Percentiles rank a stretch among this genome's conserved stretches.
phyloP scores from a whole-genome alignment of 2,888 invertebrate genomes.

The Spisula subtruncata region DNA sequence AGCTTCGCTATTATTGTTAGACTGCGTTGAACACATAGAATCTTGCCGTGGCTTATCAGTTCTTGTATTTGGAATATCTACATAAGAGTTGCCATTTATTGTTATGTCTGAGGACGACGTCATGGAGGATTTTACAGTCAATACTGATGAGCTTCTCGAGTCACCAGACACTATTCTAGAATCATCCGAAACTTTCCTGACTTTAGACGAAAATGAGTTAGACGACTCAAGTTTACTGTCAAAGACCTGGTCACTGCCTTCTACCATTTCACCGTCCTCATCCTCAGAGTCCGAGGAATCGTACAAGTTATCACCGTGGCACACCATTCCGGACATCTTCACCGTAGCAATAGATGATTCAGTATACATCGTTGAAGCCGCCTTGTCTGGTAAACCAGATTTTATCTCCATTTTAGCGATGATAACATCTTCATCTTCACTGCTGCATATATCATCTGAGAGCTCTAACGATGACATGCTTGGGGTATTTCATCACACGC shows the following conservation, averaged over 20 bases:
- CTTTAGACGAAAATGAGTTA: slow-evolving; percentile 15
- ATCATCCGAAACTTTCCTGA: slow-evolving; percentile 25
- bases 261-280: slow-evolving; percentile 66
- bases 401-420: slow-evolving; percentile 66
- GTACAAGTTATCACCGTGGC: slow-evolving; percentile 59
- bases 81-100: slow-evolving; percentile 23
- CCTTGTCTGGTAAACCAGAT: slow-evolving; percentile 66
- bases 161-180: slow-evolving; percentile 35
- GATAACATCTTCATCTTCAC: slow-evolving; percentile 70
- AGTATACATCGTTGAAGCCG: background rate
- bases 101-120: slow-evolving; percentile 31
- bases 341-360: slow-evolving; percentile 72
- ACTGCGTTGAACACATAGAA: slow-evolving; percentile 28
- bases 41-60: slow-evolving; percentile 32
- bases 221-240: background rate
- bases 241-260: background rate
- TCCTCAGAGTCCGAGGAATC: slow-evolving; percentile 70
- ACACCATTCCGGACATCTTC: slow-evolving; percentile 68
- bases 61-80: background rate
- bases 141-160: slow-evolving; percentile 38
- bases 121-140: slow-evolving; percentile 38
- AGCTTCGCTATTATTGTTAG: slow-evolving; percentile 17
- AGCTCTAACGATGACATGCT: slow-evolving; percentile 66
- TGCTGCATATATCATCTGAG: slow-evolving; percentile 66
- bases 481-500: background rate